phyloP scores from a whole-genome alignment of 2,888 invertebrate species.

The Sepioteuthis lessoniana region DNA sequence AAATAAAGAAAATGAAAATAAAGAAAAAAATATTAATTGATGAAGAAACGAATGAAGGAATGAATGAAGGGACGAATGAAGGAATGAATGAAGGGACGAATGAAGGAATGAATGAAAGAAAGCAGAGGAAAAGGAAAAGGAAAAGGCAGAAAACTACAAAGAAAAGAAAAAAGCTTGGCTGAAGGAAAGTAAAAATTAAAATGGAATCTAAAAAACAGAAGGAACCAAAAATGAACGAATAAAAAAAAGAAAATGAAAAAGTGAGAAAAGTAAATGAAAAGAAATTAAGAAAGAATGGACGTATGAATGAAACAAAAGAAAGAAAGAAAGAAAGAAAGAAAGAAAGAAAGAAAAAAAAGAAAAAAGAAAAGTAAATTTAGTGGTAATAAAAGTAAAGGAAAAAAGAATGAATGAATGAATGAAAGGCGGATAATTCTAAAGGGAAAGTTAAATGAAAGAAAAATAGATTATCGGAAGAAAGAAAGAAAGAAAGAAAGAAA shows the following conservation, averaged over 20 bases:
- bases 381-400: neutral
- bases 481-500: neutral
- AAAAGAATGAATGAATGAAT: neutral
- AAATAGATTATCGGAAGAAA: neutral
- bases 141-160: too few species aligned
- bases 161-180: too few species aligned
- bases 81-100: too few species aligned
- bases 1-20: neutral
- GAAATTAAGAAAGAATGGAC: too few species aligned
- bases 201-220: too few species aligned
- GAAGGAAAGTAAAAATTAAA: too few species aligned
- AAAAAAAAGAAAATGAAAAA: too few species aligned
- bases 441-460: neutral
- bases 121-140: too few species aligned
- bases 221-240: too few species aligned
- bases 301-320: neutral
- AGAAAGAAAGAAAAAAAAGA: neutral
- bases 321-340: neutral
- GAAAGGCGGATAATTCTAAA: neutral
- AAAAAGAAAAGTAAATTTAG: neutral
- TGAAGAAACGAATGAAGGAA: neutral
- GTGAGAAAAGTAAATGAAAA: too few species aligned
- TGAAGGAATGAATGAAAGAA: too few species aligned
- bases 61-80: too few species aligned
- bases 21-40: neutral